Evolutionary conservation across 2,888 invertebrate species (phyloP).

Genomic region (Phasia obesa): DNA sequence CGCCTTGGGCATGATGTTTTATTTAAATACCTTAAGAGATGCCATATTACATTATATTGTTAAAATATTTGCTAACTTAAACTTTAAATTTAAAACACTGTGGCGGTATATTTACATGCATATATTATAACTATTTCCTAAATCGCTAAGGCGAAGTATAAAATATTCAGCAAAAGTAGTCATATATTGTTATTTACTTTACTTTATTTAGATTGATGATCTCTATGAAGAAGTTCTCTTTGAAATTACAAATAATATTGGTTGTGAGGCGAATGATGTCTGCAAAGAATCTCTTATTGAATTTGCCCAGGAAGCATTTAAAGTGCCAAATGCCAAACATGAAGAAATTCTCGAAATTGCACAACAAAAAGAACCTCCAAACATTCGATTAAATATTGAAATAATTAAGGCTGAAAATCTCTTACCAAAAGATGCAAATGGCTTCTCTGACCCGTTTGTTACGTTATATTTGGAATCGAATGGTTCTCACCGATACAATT

Average conservation of each 20-base stretch:
- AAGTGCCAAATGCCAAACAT: constrained; percentile 89
- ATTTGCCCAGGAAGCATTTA: constrained; percentile 91
- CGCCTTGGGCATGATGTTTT: no score
- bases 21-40: no score
- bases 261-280: constrained; percentile 88
- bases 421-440: constrained; percentile 92
- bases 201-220: constrained; percentile 86
- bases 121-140: no score
- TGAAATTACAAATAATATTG: constrained; percentile 92
- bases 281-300: constrained; percentile 87
- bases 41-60: no score
- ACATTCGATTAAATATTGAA: constrained; percentile 92
- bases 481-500: constrained; percentile 91
- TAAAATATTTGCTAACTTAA: no score
- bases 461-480: constrained; percentile 93
- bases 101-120: no score
- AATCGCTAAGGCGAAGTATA: no score
- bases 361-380: constrained; percentile 91
- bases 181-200: background rate
- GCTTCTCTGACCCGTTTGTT: constrained; percentile 98
- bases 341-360: constrained; percentile 87
- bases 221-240: constrained; percentile 92
- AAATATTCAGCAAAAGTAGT: no score
- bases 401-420: constrained; percentile 93
- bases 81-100: no score